phyloP scores from a whole-genome alignment of 2,113 vertebrate genomes.

The Pachyramphus minor region DNA sequence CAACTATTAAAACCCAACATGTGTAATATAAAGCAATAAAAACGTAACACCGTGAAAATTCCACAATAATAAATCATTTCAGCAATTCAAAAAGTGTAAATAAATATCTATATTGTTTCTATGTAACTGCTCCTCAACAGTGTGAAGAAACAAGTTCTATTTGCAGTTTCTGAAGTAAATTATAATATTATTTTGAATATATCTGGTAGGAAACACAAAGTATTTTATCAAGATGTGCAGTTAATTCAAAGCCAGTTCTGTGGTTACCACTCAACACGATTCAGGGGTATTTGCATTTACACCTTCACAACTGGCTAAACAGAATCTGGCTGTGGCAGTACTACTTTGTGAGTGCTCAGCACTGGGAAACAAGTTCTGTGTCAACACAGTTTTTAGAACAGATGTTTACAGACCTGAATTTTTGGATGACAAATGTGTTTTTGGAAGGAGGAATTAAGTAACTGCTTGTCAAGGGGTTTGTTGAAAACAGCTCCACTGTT shows the following conservation, averaged over 20 bases:
- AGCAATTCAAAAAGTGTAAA: slow-evolving; percentile 24
- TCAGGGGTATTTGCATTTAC: neutral
- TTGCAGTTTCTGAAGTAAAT: slow-evolving; percentile 36
- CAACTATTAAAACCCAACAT: slow-evolving; percentile 58
- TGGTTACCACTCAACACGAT: neutral
- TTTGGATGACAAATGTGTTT: neutral
- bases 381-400: neutral
- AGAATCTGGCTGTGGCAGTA: neutral
- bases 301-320: neutral
- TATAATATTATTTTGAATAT: neutral
- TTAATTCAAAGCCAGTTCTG: neutral
- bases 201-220: neutral
- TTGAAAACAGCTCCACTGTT: neutral
- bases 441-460: neutral
- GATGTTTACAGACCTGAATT: neutral
- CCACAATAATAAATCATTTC: slow-evolving; percentile 46
- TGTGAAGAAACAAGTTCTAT: slow-evolving; percentile 51
- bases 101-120: slow-evolving; percentile 42
- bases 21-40: slow-evolving; percentile 57
- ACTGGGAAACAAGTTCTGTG: neutral
- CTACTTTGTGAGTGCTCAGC: neutral
- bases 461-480: neutral
- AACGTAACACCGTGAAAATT: slow-evolving; percentile 34
- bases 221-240: neutral
- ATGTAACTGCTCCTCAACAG: slow-evolving; percentile 41